These are phyloP conservation scores for Rhea americana DNA, from an alignment of 2,113 vertebrate genomes.

Conservation along the genomic window DNA sequence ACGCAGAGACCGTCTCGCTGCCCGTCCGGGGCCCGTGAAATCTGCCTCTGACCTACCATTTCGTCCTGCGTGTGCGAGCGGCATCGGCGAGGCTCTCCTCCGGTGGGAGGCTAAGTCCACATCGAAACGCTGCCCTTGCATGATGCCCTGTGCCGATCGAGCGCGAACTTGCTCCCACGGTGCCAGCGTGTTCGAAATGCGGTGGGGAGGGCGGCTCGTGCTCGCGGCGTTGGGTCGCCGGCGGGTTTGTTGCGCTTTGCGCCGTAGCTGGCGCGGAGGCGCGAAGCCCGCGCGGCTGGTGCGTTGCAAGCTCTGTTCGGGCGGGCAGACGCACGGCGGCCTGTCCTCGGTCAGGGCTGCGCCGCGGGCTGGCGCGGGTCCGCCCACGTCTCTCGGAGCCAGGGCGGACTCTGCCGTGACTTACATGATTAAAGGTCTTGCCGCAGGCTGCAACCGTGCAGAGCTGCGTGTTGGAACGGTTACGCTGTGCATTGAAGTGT, in stretches of 20 bases:
- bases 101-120: too few species aligned
- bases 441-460: neutral
- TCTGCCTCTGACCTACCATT: fast-evolving
- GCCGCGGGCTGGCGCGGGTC: neutral
- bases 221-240: neutral
- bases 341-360: neutral
- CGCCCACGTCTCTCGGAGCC: neutral
- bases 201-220: neutral
- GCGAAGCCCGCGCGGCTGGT: neutral
- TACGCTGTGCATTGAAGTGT: neutral
- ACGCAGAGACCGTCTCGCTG: too few species aligned
- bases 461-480: neutral
- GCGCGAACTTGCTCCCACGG: neutral
- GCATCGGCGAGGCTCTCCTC: too few species aligned
- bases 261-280: neutral
- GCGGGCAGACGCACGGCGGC: neutral
- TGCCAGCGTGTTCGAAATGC: neutral
- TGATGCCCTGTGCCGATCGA: neutral
- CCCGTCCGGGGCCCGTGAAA: neutral
- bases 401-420: neutral
- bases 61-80: too few species aligned
- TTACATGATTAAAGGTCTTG: neutral
- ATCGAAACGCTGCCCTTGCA: too few species aligned
- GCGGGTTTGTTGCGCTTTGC: neutral
- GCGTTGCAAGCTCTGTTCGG: neutral